A percentile compares a stretch with the other conserved stretches of the same genome.
These are phyloP conservation scores for Drosophila tani DNA, from an alignment of 1,140 invertebrate genomes.

Conservation along the genomic window DNA sequence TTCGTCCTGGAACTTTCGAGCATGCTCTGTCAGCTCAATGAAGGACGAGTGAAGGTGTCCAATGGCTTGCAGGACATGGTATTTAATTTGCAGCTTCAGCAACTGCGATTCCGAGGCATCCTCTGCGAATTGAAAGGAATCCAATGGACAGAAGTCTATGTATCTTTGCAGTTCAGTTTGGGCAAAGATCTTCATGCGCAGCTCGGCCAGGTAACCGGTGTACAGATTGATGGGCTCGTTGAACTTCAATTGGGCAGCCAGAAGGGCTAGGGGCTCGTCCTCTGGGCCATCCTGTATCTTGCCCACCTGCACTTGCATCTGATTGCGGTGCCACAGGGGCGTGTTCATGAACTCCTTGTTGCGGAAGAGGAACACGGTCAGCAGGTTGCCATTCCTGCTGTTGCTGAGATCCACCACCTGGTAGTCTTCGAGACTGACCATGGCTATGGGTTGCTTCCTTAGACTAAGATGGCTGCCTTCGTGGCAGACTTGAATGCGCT, in stretches of 20 bases:
- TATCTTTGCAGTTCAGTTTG: slow-evolving; percentile 36
- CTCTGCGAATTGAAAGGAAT: slow-evolving; percentile 29
- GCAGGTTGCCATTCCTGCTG: slow-evolving; percentile 44
- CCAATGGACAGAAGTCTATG: slow-evolving; percentile 29
- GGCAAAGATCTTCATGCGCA: slow-evolving; percentile 56
- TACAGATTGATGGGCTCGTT: slow-evolving; percentile 41
- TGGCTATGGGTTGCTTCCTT: slow-evolving; percentile 24
- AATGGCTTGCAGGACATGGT: slow-evolving; percentile 37
- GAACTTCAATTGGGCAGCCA: slow-evolving; percentile 3
- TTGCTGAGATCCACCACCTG: slow-evolving; percentile 50
- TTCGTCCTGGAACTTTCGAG: slow-evolving; percentile 19
- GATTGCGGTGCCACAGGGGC: neutral
- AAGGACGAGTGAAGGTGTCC: slow-evolving; percentile 15
- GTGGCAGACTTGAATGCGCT: slow-evolving; percentile 32
- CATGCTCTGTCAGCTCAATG: slow-evolving; percentile 3
- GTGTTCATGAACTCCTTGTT: slow-evolving; percentile 54
- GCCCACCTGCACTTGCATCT: slow-evolving; percentile 39
- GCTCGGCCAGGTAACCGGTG: slow-evolving; percentile 50
- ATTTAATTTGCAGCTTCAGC: slow-evolving; percentile 59
- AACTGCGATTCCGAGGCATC: slow-evolving; percentile 35
- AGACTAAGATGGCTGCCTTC: slow-evolving; percentile 27
- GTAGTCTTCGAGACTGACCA: slow-evolving; percentile 21
- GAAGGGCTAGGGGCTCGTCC: slow-evolving; percentile 25
- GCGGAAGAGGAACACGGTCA: slow-evolving; percentile 49
- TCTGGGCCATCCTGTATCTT: slow-evolving; percentile 33